A percentile compares a stretch with the other conserved stretches of the same genome.
phyloP scores from a whole-genome alignment of 2,113 vertebrate genomes.

The Callospermophilus lateralis region DNA sequence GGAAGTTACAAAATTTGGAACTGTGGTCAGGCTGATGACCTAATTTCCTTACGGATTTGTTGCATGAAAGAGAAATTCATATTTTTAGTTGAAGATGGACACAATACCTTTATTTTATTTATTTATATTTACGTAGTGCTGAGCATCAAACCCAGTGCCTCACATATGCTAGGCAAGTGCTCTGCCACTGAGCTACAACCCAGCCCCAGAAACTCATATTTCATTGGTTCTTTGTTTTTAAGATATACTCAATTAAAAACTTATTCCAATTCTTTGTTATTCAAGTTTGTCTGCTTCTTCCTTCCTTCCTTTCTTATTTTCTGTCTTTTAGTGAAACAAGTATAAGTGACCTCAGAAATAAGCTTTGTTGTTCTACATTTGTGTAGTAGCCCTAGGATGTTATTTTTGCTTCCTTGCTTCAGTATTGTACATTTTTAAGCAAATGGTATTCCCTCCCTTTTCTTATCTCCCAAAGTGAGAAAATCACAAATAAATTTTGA shows the following conservation, averaged over 20 bases:
- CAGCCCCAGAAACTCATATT: neutral
- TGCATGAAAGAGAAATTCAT: neutral
- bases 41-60: neutral
- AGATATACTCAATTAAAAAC: neutral
- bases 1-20: neutral
- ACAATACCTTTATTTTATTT: too few species aligned
- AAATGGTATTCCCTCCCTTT: neutral
- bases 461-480: neutral
- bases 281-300: neutral
- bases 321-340: neutral
- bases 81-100: neutral
- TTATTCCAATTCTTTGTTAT: neutral
- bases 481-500: constrained; percentile 1
- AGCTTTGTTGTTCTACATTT: neutral
- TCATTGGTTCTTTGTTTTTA: neutral
- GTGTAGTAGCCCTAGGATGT: neutral
- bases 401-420: neutral
- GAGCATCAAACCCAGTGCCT: too few species aligned
- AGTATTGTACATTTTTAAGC: neutral
- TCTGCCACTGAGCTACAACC: too few species aligned
- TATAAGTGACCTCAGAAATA: neutral
- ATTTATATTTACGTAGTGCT: too few species aligned
- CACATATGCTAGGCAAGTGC: too few species aligned
- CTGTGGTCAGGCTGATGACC: neutral
- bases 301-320: neutral